Evolutionary conservation across 2,113 vertebrate species (phyloP).

Genomic region (Clinocottus analis): DNA sequence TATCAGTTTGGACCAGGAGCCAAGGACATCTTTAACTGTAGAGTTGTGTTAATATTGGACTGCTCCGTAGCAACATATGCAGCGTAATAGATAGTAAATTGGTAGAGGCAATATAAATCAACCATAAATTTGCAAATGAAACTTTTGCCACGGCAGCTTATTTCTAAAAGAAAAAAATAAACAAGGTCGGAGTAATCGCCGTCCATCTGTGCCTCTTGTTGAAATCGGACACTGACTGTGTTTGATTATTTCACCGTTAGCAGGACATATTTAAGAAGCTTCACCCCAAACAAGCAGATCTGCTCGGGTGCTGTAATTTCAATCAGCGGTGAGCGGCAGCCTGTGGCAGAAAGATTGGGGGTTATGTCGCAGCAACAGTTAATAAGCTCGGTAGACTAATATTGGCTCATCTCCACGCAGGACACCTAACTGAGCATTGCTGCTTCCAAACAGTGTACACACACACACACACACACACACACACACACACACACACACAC

Average conservation of each 20-base stretch:
- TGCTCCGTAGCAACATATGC: slow-evolving; percentile 24
- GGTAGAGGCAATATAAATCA: neutral
- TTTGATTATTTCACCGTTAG: slow-evolving; percentile 35
- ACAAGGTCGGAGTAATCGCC: slow-evolving; percentile 12
- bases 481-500: too few species aligned
- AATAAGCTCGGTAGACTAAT: slow-evolving; percentile 22
- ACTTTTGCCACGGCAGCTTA: slow-evolving; percentile 4
- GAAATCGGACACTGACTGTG: slow-evolving; percentile 15
- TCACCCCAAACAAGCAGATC: slow-evolving; percentile 35
- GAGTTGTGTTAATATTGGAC: neutral
- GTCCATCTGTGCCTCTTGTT: slow-evolving; percentile 46
- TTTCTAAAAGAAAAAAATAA: too few species aligned
- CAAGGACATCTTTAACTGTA: neutral
- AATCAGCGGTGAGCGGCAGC: slow-evolving; percentile 13
- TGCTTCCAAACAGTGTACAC: slow-evolving; percentile 13
- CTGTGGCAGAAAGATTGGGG: slow-evolving; percentile 24
- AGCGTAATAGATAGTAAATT: slow-evolving; percentile 4
- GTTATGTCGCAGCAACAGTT: slow-evolving; percentile 46
- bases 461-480: too few species aligned
- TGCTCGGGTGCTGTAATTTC: slow-evolving; percentile 16
- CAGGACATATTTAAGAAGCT: slow-evolving; percentile 41
- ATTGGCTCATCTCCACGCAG: slow-evolving; percentile 44
- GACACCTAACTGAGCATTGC: slow-evolving; percentile 3
- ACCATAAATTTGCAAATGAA: neutral
- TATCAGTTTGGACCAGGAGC: slow-evolving; percentile 1